A percentile compares a stretch with the other conserved stretches of the same genome.
Conservation (phyloP, 2,888 invertebrate genomes). For the Synanthedon myopaeformis region DNA sequence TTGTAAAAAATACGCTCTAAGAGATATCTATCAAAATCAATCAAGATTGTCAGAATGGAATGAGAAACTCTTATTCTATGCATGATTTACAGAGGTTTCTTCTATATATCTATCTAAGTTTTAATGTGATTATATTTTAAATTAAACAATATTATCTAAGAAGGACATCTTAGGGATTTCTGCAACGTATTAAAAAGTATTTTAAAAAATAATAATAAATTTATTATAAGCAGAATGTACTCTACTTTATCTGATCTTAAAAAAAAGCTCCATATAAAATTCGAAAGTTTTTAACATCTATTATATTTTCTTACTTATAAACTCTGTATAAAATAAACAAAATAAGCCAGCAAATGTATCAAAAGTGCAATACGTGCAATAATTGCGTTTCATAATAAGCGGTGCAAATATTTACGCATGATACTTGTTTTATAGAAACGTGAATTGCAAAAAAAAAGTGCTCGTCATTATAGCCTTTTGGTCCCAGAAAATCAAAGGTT, state of each 20-base stretch:
- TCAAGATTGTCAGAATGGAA: too few relatives aligned
- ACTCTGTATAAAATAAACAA: conserved; percentile 20
- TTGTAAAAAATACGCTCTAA: too few relatives aligned
- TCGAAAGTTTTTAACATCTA: too few relatives aligned
- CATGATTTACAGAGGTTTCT: too few relatives aligned
- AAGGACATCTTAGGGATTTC: not conserved
- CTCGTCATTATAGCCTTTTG: not conserved
- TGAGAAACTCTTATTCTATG: too few relatives aligned
- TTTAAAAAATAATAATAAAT: not conserved
- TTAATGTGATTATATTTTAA: too few relatives aligned
- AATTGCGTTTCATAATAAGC: conserved; percentile 53
- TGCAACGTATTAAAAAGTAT: not conserved
- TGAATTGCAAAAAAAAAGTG: conserved; percentile 1
- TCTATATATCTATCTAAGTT: too few relatives aligned
- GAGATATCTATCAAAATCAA: too few relatives aligned
- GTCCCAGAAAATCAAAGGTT: conserved; percentile 1
- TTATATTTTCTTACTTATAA: too few relatives aligned
- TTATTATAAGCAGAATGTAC: too few relatives aligned
- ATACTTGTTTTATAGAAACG: conserved; percentile 15
- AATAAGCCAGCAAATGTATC: conserved; percentile 53
- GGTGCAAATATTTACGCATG: conserved; percentile 56
- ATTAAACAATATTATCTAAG: not conserved
- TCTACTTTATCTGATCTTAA: too few relatives aligned
- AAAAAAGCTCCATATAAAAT: too few relatives aligned
- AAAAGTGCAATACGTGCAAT: conserved; percentile 55